Evolutionary conservation across 1,140 invertebrate species (phyloP), one percentile per base, ranked within the genome.

Genomic region (Samia ricini): DNA sequence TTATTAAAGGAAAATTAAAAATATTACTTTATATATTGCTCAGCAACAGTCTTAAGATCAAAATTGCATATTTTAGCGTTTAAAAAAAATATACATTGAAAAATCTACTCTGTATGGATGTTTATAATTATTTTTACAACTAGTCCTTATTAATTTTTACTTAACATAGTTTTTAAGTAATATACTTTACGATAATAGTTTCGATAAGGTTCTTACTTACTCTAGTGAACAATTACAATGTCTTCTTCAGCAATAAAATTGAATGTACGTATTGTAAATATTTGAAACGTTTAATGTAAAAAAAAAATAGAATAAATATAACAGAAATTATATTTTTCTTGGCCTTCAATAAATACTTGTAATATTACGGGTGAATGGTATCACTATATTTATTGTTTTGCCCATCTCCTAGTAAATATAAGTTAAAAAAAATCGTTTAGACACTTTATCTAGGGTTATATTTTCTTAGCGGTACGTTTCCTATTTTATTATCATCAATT

Each of bases 291-390:
- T 82, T 83, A 87, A 83, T 86, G 81, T 86, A 87, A 79, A 88
- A 86, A 86, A 66, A 72, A 76, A 73, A 80, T 86, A 87, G 77
- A 88, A 86, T 85, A 67, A 72, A 74, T 72, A 78, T 74, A 72
- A 81, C 81, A 87, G 81, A 76, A 79, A 81, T 77, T 89, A 89
- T 89, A 89, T 89, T 89, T 88, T 89, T 89, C 83, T 88, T 83
- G 82, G 65, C 74, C 67, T 73, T 79, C 77, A 75, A 79, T 72
- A 83, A 66, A 84, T 79, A 79, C 76, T 77, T 78, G 66, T 83
- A 80, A 75, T 77, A 65, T 77, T 78, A 77, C 71, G 72, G 74
- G 67, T 83, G 71, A 69, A 75, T 64, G 49, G 62, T 52, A 52
- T 21, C 22, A n/a, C 12, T 20, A 52, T 23, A 52, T 52, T 22